Percentiles rank a stretch among this genome's conserved stretches.
These are phyloP conservation scores for Pseudorectes ferrugineus DNA, from an alignment of 2,113 vertebrate species.

Conservation along the genomic window DNA sequence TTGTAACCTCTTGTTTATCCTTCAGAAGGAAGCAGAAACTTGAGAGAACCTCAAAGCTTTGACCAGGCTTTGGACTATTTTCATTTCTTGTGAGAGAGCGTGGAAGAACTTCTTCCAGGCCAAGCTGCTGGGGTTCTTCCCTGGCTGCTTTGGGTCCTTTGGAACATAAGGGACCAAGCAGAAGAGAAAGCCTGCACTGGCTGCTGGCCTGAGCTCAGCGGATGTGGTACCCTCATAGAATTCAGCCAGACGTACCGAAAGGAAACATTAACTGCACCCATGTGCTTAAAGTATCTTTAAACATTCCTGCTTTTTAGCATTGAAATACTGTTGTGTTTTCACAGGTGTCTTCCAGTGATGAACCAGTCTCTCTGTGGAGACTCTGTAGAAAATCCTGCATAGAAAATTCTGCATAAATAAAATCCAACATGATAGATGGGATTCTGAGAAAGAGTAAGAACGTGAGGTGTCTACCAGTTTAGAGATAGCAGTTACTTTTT, in stretches of 20 bases:
- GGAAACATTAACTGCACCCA: not conserved
- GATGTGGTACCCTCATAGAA: not conserved
- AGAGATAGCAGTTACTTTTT: not conserved
- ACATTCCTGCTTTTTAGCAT: not conserved
- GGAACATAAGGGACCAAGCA: not conserved
- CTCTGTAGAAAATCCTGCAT: not conserved
- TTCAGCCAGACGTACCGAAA: not conserved
- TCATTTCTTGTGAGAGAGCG: not conserved
- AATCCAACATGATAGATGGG: not conserved
- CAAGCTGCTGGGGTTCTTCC: constrained; percentile 21
- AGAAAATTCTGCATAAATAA: not conserved
- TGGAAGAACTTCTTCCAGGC: not conserved
- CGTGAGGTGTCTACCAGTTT: not conserved
- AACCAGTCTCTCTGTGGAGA: not conserved
- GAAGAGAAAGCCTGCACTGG: not conserved
- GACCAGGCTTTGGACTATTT: constrained; percentile 20
- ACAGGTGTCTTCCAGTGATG: not conserved
- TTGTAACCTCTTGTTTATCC: constrained; percentile 49
- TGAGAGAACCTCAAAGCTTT: constrained; percentile 63
- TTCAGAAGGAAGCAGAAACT: constrained; percentile 56
- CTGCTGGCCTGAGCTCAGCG: not conserved
- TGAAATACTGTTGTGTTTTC: not conserved
- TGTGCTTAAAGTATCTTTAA: not conserved
- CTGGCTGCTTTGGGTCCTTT: not conserved
- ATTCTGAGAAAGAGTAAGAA: not conserved